Conservation (phyloP, 2,113 vertebrate species). For the Trematocara macrostoma region DNA sequence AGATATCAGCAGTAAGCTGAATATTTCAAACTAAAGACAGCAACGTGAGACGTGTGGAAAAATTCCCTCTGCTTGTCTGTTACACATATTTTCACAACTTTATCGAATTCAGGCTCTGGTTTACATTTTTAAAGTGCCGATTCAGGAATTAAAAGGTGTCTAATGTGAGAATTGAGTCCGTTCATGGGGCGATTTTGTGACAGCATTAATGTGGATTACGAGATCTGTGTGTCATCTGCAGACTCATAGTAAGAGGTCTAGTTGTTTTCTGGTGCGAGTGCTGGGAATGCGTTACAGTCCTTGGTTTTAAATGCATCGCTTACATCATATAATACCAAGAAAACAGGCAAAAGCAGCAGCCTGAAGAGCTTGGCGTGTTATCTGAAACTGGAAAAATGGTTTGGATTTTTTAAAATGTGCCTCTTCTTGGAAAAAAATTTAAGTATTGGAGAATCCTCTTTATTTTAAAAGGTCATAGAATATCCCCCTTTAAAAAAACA, state of each 20-base stretch:
- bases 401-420: not conserved
- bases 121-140: not conserved
- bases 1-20: not conserved
- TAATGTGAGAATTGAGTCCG: not conserved
- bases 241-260: not conserved
- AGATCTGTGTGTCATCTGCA: not conserved
- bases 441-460: not conserved
- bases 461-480: not conserved
- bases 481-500: not conserved
- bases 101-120: not conserved
- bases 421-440: not conserved
- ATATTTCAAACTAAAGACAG: not conserved
- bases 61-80: no score
- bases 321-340: not conserved
- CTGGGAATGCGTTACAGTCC: not conserved
- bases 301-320: not conserved
- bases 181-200: not conserved
- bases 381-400: not conserved
- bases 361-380: not conserved
- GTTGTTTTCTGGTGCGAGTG: not conserved
- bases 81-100: not conserved
- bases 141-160: not conserved
- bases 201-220: not conserved
- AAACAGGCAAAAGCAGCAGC: not conserved
- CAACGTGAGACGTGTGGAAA: not conserved